phyloP scores from a whole-genome alignment of 2,888 invertebrate genomes.

The Antheraea yamamai region DNA sequence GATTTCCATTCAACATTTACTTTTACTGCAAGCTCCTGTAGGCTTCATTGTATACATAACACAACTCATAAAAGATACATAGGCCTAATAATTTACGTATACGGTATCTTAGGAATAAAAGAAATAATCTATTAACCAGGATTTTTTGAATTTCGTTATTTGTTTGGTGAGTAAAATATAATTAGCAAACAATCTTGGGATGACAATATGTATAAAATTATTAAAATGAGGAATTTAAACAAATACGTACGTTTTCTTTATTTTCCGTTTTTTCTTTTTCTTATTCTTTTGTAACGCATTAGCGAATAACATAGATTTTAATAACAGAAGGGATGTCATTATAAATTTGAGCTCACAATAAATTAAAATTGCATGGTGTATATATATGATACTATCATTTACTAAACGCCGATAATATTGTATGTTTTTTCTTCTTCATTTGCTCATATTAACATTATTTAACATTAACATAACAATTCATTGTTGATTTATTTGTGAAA shows the following conservation, averaged over 20 bases:
- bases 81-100: too few relatives aligned
- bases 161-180: background rate
- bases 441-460: too few relatives aligned
- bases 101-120: background rate
- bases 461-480: background rate
- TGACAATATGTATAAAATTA: background rate
- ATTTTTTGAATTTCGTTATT: background rate
- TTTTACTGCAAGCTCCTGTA: too few relatives aligned
- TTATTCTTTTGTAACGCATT: conserved; percentile 61
- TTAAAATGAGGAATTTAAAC: background rate
- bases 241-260: conserved; percentile 57
- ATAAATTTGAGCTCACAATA: background rate
- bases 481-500: conserved; percentile 1
- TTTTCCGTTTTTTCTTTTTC: conserved; percentile 55
- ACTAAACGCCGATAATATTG: background rate
- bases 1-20: too few relatives aligned
- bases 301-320: conserved; percentile 70
- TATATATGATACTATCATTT: background rate
- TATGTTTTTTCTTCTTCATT: background rate
- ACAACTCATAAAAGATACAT: too few relatives aligned
- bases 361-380: background rate
- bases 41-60: too few relatives aligned
- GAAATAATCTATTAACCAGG: background rate
- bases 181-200: background rate
- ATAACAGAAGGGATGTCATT: conserved; percentile 67